These are phyloP conservation scores for Seriola rivoliana DNA, from an alignment of 2,113 vertebrate species.

Conservation along the genomic window DNA sequence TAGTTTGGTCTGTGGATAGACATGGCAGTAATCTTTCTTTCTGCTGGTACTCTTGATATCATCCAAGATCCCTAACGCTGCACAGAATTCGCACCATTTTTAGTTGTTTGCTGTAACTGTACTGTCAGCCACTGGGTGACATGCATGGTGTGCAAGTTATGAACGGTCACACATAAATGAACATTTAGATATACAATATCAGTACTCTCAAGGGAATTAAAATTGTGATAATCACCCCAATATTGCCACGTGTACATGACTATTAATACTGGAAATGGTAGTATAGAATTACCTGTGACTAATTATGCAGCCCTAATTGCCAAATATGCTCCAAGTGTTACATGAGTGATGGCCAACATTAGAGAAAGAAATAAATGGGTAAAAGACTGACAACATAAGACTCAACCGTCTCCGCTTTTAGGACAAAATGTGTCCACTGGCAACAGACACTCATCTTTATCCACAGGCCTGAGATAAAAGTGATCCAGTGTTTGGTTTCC, in stretches of 20 bases:
- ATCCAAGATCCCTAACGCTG: not conserved
- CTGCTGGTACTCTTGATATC: not conserved
- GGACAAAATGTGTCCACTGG: not conserved
- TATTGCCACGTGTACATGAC: not conserved
- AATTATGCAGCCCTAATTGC: slow-evolving; percentile 10
- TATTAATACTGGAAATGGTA: slow-evolving; percentile 8
- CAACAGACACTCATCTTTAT: slow-evolving; percentile 3
- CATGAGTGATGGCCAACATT: not conserved
- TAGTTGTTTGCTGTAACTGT: too few species aligned
- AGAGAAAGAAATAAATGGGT: not conserved
- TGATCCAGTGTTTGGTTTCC: slow-evolving; percentile 23
- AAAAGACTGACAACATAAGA: not conserved
- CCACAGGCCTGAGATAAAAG: not conserved
- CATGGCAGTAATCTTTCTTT: not conserved
- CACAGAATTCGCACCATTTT: not conserved
- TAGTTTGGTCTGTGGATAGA: not conserved
- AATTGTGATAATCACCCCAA: not conserved
- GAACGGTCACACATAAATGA: not conserved
- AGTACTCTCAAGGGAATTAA: not conserved
- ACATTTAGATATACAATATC: too few species aligned
- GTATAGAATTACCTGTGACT: slow-evolving; percentile 2
- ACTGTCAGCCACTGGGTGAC: too few species aligned
- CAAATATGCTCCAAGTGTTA: not conserved
- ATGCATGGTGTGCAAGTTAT: not conserved
- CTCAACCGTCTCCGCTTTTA: not conserved